Conservation (phyloP, 2,113 vertebrate genomes). For the Nesoenas mayeri region DNA sequence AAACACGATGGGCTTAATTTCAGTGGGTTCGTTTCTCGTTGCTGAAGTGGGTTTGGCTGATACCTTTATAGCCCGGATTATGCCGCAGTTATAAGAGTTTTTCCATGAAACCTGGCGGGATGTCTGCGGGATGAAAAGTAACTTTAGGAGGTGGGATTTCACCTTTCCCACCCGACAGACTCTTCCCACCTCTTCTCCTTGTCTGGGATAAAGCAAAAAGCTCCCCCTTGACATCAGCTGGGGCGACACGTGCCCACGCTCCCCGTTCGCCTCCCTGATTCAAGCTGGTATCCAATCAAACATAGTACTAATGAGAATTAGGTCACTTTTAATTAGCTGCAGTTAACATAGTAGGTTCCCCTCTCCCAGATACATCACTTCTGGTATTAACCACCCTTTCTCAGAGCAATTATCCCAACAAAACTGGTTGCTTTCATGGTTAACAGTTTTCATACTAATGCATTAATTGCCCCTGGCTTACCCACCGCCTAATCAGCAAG, state of each 20-base stretch:
- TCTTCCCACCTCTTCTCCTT: background rate
- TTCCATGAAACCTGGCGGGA: rapidly evolving
- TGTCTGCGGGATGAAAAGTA: background rate
- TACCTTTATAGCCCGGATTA: rapidly evolving
- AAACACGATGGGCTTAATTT: rapidly evolving
- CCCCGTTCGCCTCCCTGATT: background rate
- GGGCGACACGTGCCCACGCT: background rate
- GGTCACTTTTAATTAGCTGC: conserved; percentile 55
- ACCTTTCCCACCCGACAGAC: background rate
- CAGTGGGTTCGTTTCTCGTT: background rate
- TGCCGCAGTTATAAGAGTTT: rapidly evolving
- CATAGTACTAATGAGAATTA: conserved; percentile 36
- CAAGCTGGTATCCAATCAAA: background rate
- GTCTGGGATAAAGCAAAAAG: background rate
- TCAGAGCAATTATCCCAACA: conserved; percentile 56
- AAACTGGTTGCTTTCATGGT: conserved; percentile 7
- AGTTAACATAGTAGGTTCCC: background rate
- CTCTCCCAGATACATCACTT: background rate
- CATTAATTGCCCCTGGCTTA: conserved; percentile 68
- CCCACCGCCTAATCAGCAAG: conserved; percentile 70
- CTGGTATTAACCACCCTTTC: background rate
- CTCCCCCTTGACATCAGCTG: background rate
- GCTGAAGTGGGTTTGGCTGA: background rate
- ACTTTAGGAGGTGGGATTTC: background rate
- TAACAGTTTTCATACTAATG: conserved; percentile 41